Evolutionary conservation across 2,888 invertebrate genomes (phyloP), one percentile per base, ranked within the genome.

Genomic region (Tillus elongatus): DNA sequence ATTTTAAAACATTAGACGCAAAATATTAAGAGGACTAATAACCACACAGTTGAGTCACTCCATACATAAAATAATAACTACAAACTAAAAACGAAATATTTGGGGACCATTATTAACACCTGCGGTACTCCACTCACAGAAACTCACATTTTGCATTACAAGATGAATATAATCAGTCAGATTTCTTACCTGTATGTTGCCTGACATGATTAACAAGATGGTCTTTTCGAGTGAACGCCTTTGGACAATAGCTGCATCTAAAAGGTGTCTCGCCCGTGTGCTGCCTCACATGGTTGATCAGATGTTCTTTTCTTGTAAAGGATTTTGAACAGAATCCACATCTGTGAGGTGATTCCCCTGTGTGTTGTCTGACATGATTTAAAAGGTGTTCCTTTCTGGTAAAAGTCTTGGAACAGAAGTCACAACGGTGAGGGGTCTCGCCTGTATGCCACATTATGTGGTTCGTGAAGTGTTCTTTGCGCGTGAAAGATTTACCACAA

Each of bases 391-490:
- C 82, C 59, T 83, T 82, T 47, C 82, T 72, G 1, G 82, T 82
- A 61, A 83, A 83, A 3, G 82, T 82, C 63, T 83, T 82, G 13
- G 82, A 81, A 60, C 83, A 83, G 64, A 82, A 82, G 59, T 82
- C 82, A 58, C 83, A 83, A 30, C 82, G 75, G 60, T 82, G 82
- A 12, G 82, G 82, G 1, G 82, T 82, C 60, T 82, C 84, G 30
- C 82, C 60, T 2, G 86, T 85, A 65, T 87, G 86, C 86, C 86
- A 86, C 75, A 87, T 73, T 64, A 87, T 85, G 70, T 87, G 86
- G 72, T 86, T 86, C 76, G 82, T 84, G 71, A 85, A 86, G 68
- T 88, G 87, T 70, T 88, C 88, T 71, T 87, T 88, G 61, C 87
- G 74, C 42, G 86, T 86, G 67, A 88, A 88, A 50, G 84, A 82